A percentile compares a stretch with the other conserved stretches of the same genome.
phyloP scores from a whole-genome alignment of 2,113 vertebrate species.

The Oncorhynchus mykiss region DNA sequence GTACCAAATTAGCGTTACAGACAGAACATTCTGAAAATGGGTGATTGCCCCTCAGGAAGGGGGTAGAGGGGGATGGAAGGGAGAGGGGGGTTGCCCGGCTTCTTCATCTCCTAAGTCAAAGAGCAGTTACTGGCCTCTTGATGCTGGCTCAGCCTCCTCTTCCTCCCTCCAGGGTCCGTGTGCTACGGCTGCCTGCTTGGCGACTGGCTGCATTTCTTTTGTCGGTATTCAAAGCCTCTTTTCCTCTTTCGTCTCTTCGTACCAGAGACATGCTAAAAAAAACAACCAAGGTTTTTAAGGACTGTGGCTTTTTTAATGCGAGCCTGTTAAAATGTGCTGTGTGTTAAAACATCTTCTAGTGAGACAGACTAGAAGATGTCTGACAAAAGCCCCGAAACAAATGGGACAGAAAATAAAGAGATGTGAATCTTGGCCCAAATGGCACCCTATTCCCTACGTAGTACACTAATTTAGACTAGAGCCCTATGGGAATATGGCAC shows the following conservation, averaged over 20 bases:
- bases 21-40: conserved; percentile 37
- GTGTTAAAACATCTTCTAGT: conserved; percentile 75
- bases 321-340: conserved; percentile 72
- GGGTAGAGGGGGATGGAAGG: conserved; percentile 31
- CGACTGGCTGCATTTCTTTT: neutral
- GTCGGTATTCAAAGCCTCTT: conserved; percentile 52
- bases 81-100: conserved; percentile 31
- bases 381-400: conserved; percentile 68
- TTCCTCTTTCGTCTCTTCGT: conserved; percentile 35
- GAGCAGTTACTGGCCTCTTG: conserved; percentile 8
- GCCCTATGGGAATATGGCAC: too few species aligned
- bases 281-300: conserved; percentile 71
- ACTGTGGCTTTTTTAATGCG: conserved; percentile 76
- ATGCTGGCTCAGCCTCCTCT: neutral
- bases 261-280: conserved; percentile 73
- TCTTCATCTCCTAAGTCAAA: conserved; percentile 5
- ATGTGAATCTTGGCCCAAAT: too few species aligned
- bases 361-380: conserved; percentile 71
- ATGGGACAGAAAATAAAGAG: conserved; percentile 70
- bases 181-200: conserved; percentile 17
- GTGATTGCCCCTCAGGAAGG: conserved; percentile 34
- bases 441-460: too few species aligned
- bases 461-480: too few species aligned
- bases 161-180: neutral
- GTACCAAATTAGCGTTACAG: conserved; percentile 45